Percentiles rank a stretch among this genome's conserved stretches.
These are phyloP conservation scores for Pomacea maculata DNA, from an alignment of 1,140 invertebrate genomes.

Conservation along the genomic window DNA sequence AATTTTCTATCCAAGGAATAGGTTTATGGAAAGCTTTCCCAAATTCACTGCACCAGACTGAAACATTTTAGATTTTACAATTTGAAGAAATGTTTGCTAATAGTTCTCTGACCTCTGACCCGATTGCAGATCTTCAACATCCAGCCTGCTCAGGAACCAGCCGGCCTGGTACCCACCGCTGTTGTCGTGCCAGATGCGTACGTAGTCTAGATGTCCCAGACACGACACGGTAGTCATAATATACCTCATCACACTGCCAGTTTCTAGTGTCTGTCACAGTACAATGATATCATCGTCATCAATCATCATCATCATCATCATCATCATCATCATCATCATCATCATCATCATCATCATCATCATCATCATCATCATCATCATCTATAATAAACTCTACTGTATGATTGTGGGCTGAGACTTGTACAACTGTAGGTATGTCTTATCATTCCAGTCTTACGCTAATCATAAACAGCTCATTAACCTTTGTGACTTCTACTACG, in stretches of 20 bases:
- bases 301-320: constrained; percentile 16
- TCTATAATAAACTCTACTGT: constrained; percentile 7
- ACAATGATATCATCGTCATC: not conserved
- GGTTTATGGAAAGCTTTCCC: no score
- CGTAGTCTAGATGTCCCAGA: constrained; percentile 65
- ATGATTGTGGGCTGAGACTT: constrained; percentile 31
- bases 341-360: no score
- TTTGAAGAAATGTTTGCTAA: no score
- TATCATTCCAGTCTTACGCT: not conserved
- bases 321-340: not conserved
- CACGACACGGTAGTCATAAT: constrained; percentile 64
- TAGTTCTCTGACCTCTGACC: no score
- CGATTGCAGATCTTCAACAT: constrained; percentile 66
- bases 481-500: not conserved
- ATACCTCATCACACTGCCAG: constrained; percentile 30
- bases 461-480: no score
- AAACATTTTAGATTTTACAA: no score
- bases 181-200: constrained; percentile 70
- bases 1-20: no score
- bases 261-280: constrained; percentile 25
- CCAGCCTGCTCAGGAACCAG: constrained; percentile 67
- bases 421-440: constrained; percentile 37
- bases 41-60: no score
- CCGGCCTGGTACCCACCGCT: constrained; percentile 64
- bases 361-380: no score